Base-by-base conservation (phyloP, 1,140 invertebrate genomes). In the Stratiolaelaps scimitus region DNA sequence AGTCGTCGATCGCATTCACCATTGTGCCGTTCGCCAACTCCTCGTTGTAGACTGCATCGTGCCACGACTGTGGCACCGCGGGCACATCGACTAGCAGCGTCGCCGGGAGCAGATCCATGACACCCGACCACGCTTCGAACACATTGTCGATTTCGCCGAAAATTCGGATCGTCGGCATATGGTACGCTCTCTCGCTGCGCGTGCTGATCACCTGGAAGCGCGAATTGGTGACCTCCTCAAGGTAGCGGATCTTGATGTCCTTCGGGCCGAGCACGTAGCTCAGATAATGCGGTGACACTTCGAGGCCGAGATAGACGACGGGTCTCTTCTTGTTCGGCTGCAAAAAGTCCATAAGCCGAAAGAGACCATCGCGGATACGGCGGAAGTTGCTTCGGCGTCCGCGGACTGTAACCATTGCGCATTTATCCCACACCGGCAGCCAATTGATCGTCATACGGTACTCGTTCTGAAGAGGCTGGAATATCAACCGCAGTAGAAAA, bases 81-180 rank as follows among this genome's bases (percentile, higher is more conserved):
- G 34, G 23, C 15, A 60, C 34, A 15, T 60, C 53, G 53, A 60
- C 23, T 15, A 60, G 53, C 53, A 60, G 10, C 1, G 53, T 34
- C 23, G 34, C 15, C 23, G 53, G 53, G 4, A 60, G 26, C 13
- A 60, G 53, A 60, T 60, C 53, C 53, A 60, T 60, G 53, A 60
- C 26, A 17, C 34, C 34, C 15, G 34, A 15, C 53, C 53, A 60
- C 26, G 53, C 53, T n/a, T 60, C 15, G 53, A 29, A 60, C 17
- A 60, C 53, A 34, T 60, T 60, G 26, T 29, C 26, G 2, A 60
- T 34, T 26, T 60, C 17, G 15, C 53, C 53, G 53, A 60, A 26
- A 34, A 60, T 60, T 2, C 53, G 15, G 2, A 60, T 34, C 23
- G 53, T 60, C 26, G 53, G 53, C 6, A 60, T 60, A 15, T 26